Evolutionary conservation across 1,140 invertebrate species (phyloP).

Genomic region (Drosophila nebulosa): DNA sequence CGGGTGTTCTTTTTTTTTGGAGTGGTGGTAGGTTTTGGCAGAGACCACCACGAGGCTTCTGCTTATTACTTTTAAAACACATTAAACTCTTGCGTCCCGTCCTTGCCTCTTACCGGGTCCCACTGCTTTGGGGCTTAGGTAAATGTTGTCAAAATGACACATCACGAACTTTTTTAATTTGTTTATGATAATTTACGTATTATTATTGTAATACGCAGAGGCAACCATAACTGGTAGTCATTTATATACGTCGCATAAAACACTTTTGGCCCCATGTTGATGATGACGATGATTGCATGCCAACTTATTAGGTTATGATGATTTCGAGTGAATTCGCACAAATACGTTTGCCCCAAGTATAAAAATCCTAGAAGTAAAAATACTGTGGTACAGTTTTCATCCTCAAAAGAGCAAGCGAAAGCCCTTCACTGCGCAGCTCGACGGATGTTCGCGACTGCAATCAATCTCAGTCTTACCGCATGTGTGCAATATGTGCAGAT

Average conservation of each 20-base stretch:
- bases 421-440: not conserved
- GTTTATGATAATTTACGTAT: conserved; percentile 77
- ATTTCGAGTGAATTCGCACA: not conserved
- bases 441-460: conserved; percentile 39
- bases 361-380: no score
- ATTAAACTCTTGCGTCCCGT: conserved; percentile 47
- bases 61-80: conserved; percentile 66
- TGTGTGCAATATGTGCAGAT: conserved; percentile 66
- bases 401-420: not conserved
- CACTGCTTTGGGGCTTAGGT: conserved; percentile 35
- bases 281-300: not conserved
- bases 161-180: conserved; percentile 79
- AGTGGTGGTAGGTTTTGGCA: conserved; percentile 9
- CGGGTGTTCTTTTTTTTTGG: conserved; percentile 11
- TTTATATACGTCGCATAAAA: conserved; percentile 24
- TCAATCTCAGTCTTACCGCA: conserved; percentile 60
- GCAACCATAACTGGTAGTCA: conserved; percentile 46
- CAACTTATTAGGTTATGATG: not conserved
- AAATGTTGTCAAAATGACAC: conserved; percentile 61
- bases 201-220: conserved; percentile 36
- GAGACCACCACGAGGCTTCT: conserved; percentile 63
- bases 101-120: no score
- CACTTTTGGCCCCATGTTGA: not conserved
- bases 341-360: no score
- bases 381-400: no score